Percentiles rank a stretch among this genome's conserved stretches.
Evolutionary conservation across 1,140 invertebrate species (phyloP).

Genomic region (Palaemon carinicauda): DNA sequence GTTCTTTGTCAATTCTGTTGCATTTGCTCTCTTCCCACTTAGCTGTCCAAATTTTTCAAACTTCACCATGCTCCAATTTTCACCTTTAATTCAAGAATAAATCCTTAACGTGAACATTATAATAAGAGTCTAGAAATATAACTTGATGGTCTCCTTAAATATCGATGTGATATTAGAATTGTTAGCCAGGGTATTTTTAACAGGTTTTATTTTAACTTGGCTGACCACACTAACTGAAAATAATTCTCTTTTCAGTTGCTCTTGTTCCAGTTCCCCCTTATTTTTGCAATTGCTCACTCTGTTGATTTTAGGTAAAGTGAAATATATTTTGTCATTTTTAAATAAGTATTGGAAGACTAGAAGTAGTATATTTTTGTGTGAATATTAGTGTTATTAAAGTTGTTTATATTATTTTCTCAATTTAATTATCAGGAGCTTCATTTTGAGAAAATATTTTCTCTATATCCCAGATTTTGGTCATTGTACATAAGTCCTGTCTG

Average conservation of each 20-base stretch:
- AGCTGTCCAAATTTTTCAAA: too few relatives aligned
- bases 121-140: too few relatives aligned
- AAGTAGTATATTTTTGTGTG: too few relatives aligned
- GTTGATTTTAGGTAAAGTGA: constrained; percentile 69
- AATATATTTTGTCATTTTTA: constrained; percentile 1
- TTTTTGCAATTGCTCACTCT: constrained; percentile 73
- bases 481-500: constrained; percentile 34
- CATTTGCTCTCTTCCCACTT: too few relatives aligned
- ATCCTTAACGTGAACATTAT: too few relatives aligned
- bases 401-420: background rate
- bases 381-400: background rate
- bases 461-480: constrained; percentile 29
- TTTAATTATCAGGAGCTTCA: background rate
- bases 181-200: background rate
- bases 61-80: too few relatives aligned
- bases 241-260: constrained; percentile 68
- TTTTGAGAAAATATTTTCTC: background rate
- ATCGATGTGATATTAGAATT: too few relatives aligned
- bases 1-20: too few relatives aligned
- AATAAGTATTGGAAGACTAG: background rate
- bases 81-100: too few relatives aligned
- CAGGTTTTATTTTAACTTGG: background rate
- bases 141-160: too few relatives aligned
- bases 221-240: background rate
- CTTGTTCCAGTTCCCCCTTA: constrained; percentile 77